Percentiles rank a stretch among this genome's conserved stretches.
These are phyloP conservation scores for Philhelius pedissequus DNA, from an alignment of 2,888 invertebrate genomes.

Conservation along the genomic window DNA sequence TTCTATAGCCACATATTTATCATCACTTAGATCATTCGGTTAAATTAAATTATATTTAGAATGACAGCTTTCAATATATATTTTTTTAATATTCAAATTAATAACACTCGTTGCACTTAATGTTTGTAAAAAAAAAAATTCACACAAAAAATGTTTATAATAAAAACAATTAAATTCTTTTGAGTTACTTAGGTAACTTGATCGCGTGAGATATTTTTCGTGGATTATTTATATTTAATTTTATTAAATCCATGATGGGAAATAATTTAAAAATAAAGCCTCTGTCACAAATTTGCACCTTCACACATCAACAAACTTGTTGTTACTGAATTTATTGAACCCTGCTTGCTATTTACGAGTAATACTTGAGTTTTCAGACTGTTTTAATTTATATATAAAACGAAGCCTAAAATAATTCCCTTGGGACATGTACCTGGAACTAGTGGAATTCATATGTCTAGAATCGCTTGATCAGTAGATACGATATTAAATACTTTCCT, in stretches of 20 bases:
- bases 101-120: neutral
- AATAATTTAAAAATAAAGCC: neutral
- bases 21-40: neutral
- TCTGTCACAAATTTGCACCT: constrained; percentile 39
- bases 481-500: too few relatives aligned
- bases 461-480: too few relatives aligned
- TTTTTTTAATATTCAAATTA: neutral
- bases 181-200: neutral
- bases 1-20: too few relatives aligned
- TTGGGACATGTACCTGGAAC: too few relatives aligned
- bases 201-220: neutral
- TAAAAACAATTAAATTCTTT: neutral
- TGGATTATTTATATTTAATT: neutral
- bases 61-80: constrained; percentile 1
- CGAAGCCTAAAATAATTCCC: too few relatives aligned
- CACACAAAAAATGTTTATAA: neutral
- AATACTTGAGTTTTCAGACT: neutral
- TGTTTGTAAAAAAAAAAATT: constrained; percentile 10
- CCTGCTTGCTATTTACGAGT: neutral
- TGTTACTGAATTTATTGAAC: constrained; percentile 22
- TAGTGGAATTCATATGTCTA: too few relatives aligned
- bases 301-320: constrained; percentile 54
- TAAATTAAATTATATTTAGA: neutral
- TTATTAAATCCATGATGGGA: neutral
- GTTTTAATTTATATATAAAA: too few relatives aligned